Percentiles rank a stretch among this genome's conserved stretches.
phyloP scores from a whole-genome alignment of 2,888 invertebrate genomes.

The Carabus problematicus region DNA sequence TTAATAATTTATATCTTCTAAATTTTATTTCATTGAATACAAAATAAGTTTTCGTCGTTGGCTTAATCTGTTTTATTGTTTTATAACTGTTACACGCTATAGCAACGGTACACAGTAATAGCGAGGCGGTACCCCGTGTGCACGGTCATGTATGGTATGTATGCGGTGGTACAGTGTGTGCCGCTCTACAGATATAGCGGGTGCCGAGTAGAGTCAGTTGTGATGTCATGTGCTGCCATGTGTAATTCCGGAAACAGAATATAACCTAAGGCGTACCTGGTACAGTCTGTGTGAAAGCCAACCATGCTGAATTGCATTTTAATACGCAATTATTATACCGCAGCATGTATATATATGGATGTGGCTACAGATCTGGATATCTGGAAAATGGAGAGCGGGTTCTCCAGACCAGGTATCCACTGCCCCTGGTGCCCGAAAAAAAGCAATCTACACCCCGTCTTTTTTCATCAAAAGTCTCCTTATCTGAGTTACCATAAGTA shows the following conservation, averaged over 20 bases:
- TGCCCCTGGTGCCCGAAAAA: no score
- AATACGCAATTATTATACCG: no score
- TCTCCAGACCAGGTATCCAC: no score
- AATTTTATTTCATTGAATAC: slow-evolving; percentile 52
- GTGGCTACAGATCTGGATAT: no score
- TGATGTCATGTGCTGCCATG: slow-evolving; percentile 59
- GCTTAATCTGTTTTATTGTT: slow-evolving; percentile 53
- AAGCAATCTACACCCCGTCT: no score
- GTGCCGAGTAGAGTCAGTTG: slow-evolving; percentile 51
- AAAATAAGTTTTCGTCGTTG: slow-evolving; percentile 49
- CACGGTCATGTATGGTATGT: neutral
- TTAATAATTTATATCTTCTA: slow-evolving; percentile 52
- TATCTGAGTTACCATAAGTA: no score
- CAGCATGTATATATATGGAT: no score
- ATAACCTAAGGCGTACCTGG: slow-evolving; percentile 56
- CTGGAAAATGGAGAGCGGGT: no score
- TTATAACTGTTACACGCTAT: slow-evolving; percentile 53
- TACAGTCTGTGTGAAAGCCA: slow-evolving; percentile 49
- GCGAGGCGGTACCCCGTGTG: no score
- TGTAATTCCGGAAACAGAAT: slow-evolving; percentile 60
- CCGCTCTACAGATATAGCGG: slow-evolving; percentile 24
- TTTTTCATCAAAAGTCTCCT: no score
- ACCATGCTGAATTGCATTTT: no score
- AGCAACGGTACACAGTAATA: slow-evolving; percentile 27
- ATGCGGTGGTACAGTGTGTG: slow-evolving; percentile 2